These are phyloP conservation scores for Penaeus vannamei DNA, from an alignment of 1,140 invertebrate genomes.

Conservation along the genomic window DNA sequence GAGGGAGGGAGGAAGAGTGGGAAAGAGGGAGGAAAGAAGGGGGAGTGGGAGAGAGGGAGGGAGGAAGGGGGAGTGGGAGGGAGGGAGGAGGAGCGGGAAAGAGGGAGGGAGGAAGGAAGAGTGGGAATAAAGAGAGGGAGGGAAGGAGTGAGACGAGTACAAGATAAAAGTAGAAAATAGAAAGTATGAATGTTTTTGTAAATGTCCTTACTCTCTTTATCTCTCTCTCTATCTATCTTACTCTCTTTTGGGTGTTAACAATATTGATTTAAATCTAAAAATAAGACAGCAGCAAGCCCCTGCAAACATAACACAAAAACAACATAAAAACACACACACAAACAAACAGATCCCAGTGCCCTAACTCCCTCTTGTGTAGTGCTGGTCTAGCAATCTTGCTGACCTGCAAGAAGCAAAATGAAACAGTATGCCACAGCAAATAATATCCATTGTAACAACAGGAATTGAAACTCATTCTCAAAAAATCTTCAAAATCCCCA, in stretches of 20 bases:
- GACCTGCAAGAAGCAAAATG: too few species aligned
- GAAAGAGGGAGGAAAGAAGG: background rate
- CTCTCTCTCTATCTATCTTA: too few species aligned
- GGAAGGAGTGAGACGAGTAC: background rate
- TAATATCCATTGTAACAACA: background rate
- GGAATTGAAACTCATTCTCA: background rate
- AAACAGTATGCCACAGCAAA: too few species aligned
- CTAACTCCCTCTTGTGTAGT: too few species aligned
- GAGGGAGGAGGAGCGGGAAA: background rate
- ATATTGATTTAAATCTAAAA: too few species aligned
- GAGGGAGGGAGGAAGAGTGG: background rate
- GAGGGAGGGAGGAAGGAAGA: background rate
- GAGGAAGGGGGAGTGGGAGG: background rate
- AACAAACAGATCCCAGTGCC: too few species aligned
- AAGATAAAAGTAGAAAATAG: background rate
- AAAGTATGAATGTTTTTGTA: background rate
- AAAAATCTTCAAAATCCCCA: background rate
- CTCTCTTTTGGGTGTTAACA: too few species aligned
- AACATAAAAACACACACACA: too few species aligned
- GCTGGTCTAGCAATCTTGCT: too few species aligned
- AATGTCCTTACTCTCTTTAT: too few species aligned
- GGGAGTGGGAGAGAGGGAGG: background rate
- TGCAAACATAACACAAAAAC: too few species aligned
- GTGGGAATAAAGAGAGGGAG: background rate
- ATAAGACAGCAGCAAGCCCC: too few species aligned